Evolutionary conservation across 2,797 vertebrate genomes (phyloP).

Genomic region (Smutsia gigantea): DNA sequence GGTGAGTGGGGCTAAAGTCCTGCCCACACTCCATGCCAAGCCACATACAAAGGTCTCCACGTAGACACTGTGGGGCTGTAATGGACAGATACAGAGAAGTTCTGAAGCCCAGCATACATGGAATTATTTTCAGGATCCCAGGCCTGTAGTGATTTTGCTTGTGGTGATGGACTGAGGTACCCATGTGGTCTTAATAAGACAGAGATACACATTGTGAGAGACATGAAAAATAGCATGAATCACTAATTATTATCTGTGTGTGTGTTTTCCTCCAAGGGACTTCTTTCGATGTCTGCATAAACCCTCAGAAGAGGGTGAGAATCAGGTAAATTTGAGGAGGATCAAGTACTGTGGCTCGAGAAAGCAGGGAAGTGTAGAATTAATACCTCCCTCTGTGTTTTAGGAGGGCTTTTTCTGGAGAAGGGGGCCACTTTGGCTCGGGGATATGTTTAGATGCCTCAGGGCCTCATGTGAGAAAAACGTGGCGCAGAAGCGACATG

Average conservation of each 20-base stretch:
- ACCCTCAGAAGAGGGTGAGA: fast-evolving
- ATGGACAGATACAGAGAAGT: neutral
- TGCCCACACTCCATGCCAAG: neutral
- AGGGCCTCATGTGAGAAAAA: neutral
- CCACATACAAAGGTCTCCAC: neutral
- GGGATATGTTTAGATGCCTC: conserved; percentile 55
- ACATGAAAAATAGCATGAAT: neutral
- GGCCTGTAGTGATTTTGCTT: neutral
- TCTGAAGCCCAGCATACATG: neutral
- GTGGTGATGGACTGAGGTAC: neutral
- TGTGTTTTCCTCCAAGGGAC: conserved; percentile 47
- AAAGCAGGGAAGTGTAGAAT: neutral
- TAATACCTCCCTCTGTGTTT: neutral
- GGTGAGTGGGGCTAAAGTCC: neutral
- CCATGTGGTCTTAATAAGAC: neutral
- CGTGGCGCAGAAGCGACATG: neutral
- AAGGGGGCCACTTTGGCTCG: conserved; percentile 69
- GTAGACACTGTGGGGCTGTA: neutral
- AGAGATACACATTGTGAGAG: neutral
- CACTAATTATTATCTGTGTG: neutral
- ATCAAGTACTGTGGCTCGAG: neutral
- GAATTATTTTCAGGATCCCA: neutral
- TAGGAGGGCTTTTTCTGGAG: neutral
- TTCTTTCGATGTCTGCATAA: neutral
- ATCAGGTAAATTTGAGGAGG: conserved; percentile 18